Evolutionary conservation across 2,797 vertebrate species (phyloP).

Genomic region (Argentina silus): DNA sequence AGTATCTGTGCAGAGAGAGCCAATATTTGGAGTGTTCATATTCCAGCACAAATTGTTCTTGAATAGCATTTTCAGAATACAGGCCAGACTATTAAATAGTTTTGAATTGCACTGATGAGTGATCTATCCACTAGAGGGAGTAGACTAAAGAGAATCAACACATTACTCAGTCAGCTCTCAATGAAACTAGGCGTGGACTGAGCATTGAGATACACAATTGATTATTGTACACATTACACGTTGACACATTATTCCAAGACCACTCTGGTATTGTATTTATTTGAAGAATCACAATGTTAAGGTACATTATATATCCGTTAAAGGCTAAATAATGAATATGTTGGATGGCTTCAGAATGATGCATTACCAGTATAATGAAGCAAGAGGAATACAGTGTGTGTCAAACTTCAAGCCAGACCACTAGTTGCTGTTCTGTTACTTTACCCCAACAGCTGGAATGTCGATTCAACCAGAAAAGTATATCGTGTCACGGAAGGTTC

Average conservation of each 20-base stretch:
- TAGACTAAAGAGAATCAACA: constrained; percentile 27
- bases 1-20: constrained; percentile 35
- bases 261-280: background rate
- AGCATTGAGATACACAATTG: constrained; percentile 5
- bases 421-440: too few relatives aligned
- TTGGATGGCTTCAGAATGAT: background rate
- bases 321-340: background rate
- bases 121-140: constrained; percentile 48
- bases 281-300: background rate
- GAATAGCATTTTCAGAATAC: constrained; percentile 53
- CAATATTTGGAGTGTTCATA: constrained; percentile 66
- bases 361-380: too few relatives aligned
- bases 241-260: background rate
- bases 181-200: constrained; percentile 13
- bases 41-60: constrained; percentile 71
- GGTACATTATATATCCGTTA: background rate
- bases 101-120: constrained; percentile 40
- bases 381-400: too few relatives aligned
- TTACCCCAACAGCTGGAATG: too few relatives aligned
- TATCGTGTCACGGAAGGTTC: background rate
- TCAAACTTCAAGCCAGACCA: too few relatives aligned
- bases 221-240: constrained; percentile 1
- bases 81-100: constrained; percentile 38
- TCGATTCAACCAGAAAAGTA: too few relatives aligned
- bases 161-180: constrained; percentile 22